Base-by-base conservation (phyloP, 2,888 invertebrate species). In the Adelphocoris suturalis region DNA sequence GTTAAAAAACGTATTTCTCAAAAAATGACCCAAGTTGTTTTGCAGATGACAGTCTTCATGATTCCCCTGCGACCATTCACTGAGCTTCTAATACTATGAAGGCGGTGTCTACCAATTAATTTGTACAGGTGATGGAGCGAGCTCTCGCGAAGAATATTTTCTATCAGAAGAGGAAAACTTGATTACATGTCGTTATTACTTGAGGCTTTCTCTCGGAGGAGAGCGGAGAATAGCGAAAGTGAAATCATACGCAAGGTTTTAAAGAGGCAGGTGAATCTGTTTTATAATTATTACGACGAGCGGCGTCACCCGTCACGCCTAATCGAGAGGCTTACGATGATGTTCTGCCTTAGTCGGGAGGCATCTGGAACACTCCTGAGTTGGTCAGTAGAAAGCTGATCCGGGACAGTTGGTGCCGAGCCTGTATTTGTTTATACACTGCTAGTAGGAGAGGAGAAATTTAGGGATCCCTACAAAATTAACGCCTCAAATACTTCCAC, bases 161-260 rank as follows among this genome's bases (percentile, higher is more conserved):
- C 76, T 28, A 76, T 76, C 76, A 13, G 27, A 76, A 76, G 76
- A 76, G 46, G 76, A 76, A 61, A 76, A 27, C 76, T 76, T 76
- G 76, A 76, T 76, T 76, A 76, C 76, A 76, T 16, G 28, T n/a
- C 46, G 76, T 76, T 76, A 76, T 76, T 76, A 76, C 76, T 76
- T 16, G 75, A 28, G 27, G 76, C 76, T 76, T 76, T 76, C 76
- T 37, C 76, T 46, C 19, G 75, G n/a, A 75, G 19, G 75, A 75
- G 75, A 75, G 23, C 19, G 61, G 76, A 76, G 37, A 13, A n/a
- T n/a, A 76, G 28, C 76, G 76, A 76, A 76, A 76, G 76, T 76
- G 76, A 76, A 76, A 76, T 13, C 76, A 28, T 28, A 28, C 27
- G 12, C 19, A 75, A 27, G 76, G 37, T 76, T 76, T 76, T 37